Conservation (phyloP, 2,113 vertebrate species). For the Vulpes lagopus region DNA sequence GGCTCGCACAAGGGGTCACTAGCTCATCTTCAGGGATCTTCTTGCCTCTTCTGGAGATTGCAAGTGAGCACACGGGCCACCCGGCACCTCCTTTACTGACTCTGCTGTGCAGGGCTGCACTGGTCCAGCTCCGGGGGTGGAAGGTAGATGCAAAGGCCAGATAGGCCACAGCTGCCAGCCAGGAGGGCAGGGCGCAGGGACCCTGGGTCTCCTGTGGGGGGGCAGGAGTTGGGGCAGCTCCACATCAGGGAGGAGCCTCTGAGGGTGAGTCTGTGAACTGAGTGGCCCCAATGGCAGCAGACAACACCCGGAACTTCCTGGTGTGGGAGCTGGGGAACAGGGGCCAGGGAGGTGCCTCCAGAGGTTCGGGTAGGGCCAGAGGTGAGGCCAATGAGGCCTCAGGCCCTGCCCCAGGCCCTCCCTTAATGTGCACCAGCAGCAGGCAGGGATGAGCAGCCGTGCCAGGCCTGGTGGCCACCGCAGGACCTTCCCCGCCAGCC, state of each 20-base stretch:
- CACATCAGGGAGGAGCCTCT: neutral
- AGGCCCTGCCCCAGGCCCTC: neutral
- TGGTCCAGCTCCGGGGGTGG: neutral
- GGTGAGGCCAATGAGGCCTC: neutral
- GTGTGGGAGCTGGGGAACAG: neutral
- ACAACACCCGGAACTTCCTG: neutral
- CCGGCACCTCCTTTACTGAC: neutral
- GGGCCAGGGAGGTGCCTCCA: accelerated
- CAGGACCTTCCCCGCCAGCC: neutral
- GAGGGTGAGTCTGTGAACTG: neutral
- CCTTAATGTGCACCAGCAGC: neutral
- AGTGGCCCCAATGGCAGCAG: accelerated
- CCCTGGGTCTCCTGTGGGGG: too few species aligned
- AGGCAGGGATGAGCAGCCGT: too few species aligned
- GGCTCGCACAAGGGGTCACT: neutral
- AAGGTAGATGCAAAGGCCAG: neutral
- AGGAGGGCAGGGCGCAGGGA: neutral
- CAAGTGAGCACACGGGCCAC: neutral
- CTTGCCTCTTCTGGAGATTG: neutral
- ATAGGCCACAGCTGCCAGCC: neutral
- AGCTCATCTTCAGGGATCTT: neutral
- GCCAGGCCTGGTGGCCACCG: neutral
- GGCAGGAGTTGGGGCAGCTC: neutral
- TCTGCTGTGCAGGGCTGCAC: neutral
- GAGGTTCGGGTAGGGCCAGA: neutral